Base-by-base conservation (phyloP, 2,797 vertebrate genomes). In the Tapirus indicus region DNA sequence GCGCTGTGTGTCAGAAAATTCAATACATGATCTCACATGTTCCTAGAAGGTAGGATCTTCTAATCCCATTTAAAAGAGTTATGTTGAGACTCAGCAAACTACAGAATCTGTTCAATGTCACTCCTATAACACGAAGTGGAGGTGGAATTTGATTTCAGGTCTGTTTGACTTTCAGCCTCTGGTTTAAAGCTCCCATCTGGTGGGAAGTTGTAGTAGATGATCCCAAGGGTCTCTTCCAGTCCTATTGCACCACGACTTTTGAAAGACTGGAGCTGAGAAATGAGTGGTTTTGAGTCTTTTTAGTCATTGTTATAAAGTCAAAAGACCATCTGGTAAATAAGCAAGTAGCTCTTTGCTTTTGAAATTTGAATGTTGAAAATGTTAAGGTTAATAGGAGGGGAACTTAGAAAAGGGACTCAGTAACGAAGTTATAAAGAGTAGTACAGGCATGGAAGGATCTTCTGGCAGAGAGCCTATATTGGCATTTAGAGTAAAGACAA, bases 401-500 rank as follows among this genome's bases (percentile, higher is more conserved):
- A 94, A 90, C 38, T 92, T 71, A 83, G 27, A 69, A 85, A 90
- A 17, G 6, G 8, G 7, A 16, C 25, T 85, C 32, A n/a, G 29
- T 27, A 77, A 38, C 88, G 60, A 77, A 12, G 17, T 74, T 96
- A 49, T 32, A 20, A 85, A 83, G 93, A 91, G 54, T 44, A 91
- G 23, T 38, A 62, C 6, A 86, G 18, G 17, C 25, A 44, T 35
- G 9, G 35, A 60, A 88, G 71, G 16, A 77, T 92, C 88, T 88
- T 83, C 93, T 96, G 52, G 89, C 94, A 94, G 52, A 69, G 9
- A 25, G 27, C 68, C 88, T 95, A 17, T 56, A 20, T 49, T 95
- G 95, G 71, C 75, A 97, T 88, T 96, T 84, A 94, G 56, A 95
- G 52, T 84, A 66, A 94, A 93, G 83, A 74, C 41, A 72, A 85